Percentiles rank a stretch among this genome's conserved stretches.
phyloP scores from a whole-genome alignment of 2,797 vertebrate species.

The Mareca strepera region DNA sequence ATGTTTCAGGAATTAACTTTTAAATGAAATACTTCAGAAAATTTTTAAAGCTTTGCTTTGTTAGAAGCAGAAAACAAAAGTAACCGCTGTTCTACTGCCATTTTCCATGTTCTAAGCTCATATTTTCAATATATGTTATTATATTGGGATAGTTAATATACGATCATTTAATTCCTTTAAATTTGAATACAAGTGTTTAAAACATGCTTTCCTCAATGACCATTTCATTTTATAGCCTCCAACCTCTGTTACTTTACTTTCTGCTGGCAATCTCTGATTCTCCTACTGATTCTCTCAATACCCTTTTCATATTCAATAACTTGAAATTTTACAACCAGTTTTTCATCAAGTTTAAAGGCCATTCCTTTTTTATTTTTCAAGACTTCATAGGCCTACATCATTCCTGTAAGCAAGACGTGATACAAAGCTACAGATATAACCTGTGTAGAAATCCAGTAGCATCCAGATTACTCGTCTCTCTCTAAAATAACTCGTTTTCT shows the following conservation, averaged over 20 bases:
- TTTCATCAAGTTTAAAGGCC: not conserved
- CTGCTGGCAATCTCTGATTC: not conserved
- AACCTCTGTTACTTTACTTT: not conserved
- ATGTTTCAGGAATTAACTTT: not conserved
- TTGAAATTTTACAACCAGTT: not conserved
- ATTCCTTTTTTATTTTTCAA: not conserved
- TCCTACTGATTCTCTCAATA: not conserved
- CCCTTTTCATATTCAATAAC: not conserved
- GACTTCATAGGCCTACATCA: not conserved
- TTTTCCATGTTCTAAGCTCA: not conserved
- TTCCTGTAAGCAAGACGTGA: not conserved
- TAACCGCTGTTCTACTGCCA: not conserved
- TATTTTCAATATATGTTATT: not conserved
- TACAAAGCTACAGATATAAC: not conserved
- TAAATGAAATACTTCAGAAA: not conserved
- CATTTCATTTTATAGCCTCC: constrained; percentile 3
- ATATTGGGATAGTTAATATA: constrained; percentile 11
- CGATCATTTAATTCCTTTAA: constrained; percentile 26
- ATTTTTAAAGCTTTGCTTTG: not conserved
- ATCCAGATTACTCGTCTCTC: not conserved
- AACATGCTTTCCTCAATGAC: constrained; percentile 16
- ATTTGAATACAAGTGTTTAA: constrained; percentile 25
- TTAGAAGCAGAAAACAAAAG: not conserved
- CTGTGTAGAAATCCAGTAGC: not conserved
- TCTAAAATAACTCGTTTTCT: not conserved